Conservation (phyloP, 1,140 invertebrate genomes). For the Dendroctonus ponderosae region DNA sequence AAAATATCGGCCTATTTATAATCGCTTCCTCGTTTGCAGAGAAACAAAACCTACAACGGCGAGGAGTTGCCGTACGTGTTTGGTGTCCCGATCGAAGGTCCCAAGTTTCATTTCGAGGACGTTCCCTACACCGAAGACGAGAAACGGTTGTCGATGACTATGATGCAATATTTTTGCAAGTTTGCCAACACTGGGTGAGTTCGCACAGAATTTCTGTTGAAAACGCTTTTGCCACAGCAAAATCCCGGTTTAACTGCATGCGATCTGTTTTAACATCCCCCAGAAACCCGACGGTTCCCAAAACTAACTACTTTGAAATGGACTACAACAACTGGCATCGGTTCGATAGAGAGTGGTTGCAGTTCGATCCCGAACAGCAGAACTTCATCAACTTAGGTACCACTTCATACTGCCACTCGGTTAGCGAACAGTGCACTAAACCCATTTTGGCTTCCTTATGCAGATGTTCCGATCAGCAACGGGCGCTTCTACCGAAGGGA, state of each 20-base stretch:
- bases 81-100: conserved; percentile 79
- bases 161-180: conserved; percentile 87
- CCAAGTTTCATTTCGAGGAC: conserved; percentile 69
- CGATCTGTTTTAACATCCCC: conserved; percentile 31
- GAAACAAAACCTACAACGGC: conserved; percentile 55
- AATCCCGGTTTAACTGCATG: too few relatives aligned
- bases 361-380: conserved; percentile 69
- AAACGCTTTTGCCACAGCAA: neutral
- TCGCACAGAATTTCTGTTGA: conserved; percentile 1
- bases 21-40: conserved; percentile 34
- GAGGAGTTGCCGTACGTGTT: conserved; percentile 91
- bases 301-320: conserved; percentile 55
- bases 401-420: neutral
- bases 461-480: conserved; percentile 65
- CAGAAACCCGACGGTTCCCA: conserved; percentile 73
- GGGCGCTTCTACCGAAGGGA: conserved; percentile 62
- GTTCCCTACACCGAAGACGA: conserved; percentile 71
- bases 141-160: conserved; percentile 73
- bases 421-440: neutral
- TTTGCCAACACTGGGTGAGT: conserved; percentile 82
- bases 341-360: conserved; percentile 75
- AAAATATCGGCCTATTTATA: conserved; percentile 4
- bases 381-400: conserved; percentile 75
- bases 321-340: conserved; percentile 62
- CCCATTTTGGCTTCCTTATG: conserved; percentile 13